Evolutionary conservation across 2,888 invertebrate species (phyloP).

Genomic region (Thera obeliscata): DNA sequence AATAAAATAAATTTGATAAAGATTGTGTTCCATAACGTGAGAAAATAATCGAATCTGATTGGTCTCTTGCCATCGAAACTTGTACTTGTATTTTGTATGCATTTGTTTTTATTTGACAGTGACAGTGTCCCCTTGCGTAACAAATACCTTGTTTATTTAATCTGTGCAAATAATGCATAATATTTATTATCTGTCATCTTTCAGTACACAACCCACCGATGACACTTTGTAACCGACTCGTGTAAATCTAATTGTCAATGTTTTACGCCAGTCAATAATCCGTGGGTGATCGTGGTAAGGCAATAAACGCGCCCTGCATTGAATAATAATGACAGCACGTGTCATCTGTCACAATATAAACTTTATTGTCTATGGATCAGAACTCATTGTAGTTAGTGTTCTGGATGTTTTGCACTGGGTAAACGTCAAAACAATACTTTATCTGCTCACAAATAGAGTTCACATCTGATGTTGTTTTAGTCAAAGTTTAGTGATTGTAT

Average conservation of each 20-base stretch:
- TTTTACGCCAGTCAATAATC: constrained; percentile 27
- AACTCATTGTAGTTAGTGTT: constrained; percentile 4
- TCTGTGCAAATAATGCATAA: neutral
- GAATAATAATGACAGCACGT: constrained; percentile 53
- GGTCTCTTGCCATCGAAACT: too few relatives aligned
- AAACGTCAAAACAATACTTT: constrained; percentile 22
- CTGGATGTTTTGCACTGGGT: constrained; percentile 11
- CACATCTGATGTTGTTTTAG: constrained; percentile 5
- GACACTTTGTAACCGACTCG: constrained; percentile 20
- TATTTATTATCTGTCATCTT: neutral
- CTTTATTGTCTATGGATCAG: constrained; percentile 9
- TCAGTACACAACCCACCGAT: neutral
- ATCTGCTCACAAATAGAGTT: constrained; percentile 19
- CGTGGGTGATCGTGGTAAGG: constrained; percentile 27
- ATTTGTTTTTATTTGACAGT: too few relatives aligned
- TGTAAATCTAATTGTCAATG: constrained; percentile 19
- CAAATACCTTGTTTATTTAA: too few relatives aligned
- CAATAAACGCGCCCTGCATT: constrained; percentile 27
- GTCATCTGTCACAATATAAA: constrained; percentile 17
- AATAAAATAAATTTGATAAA: neutral
- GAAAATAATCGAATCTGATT: too few relatives aligned
- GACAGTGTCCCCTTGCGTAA: too few relatives aligned
- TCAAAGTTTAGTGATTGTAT: neutral
- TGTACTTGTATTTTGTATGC: too few relatives aligned
- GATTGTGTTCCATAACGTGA: neutral